Evolutionary conservation across 2,113 vertebrate genomes (phyloP).

Genomic region (Sprattus sprattus): DNA sequence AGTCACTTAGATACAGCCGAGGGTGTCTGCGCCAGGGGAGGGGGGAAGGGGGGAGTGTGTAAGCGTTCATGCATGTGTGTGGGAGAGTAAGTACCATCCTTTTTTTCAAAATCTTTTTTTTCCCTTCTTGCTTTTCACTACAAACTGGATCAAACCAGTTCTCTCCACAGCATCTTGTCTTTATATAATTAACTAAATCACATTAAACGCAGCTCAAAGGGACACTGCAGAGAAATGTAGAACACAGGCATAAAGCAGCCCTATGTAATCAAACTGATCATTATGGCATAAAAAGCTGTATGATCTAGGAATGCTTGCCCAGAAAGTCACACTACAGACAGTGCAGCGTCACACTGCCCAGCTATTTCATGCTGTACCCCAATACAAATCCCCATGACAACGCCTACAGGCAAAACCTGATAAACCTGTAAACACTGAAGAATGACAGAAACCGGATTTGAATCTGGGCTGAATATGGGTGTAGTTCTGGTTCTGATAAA

Average conservation of each 20-base stretch:
- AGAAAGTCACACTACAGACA: not conserved
- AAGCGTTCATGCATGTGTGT: slow-evolving; percentile 16
- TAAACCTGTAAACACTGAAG: too few relatives aligned
- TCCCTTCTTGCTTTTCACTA: not conserved
- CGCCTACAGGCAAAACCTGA: too few relatives aligned
- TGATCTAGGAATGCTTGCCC: too few relatives aligned
- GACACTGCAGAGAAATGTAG: too few relatives aligned
- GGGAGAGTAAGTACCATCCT: not conserved
- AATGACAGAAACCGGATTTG: too few relatives aligned
- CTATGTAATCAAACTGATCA: too few relatives aligned
- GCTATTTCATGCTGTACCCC: too few relatives aligned
- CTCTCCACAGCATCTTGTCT: slow-evolving; percentile 35
- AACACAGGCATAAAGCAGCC: too few relatives aligned
- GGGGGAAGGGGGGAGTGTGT: slow-evolving; percentile 1
- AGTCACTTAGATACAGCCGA: slow-evolving; percentile 54
- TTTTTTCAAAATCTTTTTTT: not conserved
- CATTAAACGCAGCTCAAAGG: not conserved
- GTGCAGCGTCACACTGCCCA: not conserved
- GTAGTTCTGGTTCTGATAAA: too few relatives aligned
- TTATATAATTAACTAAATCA: slow-evolving; percentile 51
- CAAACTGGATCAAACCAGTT: slow-evolving; percentile 58
- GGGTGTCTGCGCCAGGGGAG: slow-evolving; percentile 41
- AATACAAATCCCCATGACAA: too few relatives aligned
- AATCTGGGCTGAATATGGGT: too few relatives aligned
- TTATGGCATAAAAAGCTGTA: too few relatives aligned